Evolutionary conservation across 2,888 invertebrate species (phyloP), one percentile per base, ranked within the genome.

Genomic region (Lamproptera curius): DNA sequence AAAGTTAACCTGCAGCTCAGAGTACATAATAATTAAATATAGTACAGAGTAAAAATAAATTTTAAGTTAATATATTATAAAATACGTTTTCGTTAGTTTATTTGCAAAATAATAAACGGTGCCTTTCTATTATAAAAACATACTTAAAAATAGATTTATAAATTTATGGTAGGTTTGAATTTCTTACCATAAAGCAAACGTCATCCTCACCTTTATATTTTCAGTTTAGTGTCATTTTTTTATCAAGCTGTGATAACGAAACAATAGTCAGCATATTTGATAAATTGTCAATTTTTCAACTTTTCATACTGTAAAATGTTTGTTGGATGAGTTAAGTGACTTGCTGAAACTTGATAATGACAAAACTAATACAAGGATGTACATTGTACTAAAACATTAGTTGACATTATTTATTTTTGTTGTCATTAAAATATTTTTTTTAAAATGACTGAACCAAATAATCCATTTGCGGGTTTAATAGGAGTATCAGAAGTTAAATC

Each of bases 381-480:
- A 49, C 59, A 51, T 42, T 47, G 6, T 50, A 39, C 46, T 51
- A 20, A 37, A 43, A 44, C 45, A 50, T 31, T 20, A 26, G 46
- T 16, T 48, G 38, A 13, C 26, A 43, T 54, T 53, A 61, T 48
- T 51, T 61, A 51, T 50, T 54, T 41, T 54, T 51, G 45, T 59
- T 51, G 53, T 51, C 48, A 37, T 52, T 26, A 35, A 37, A 20
- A 33, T 23, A 41, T 51, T 49, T 38, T 46, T n/a, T 55, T 46
- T 52, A 57, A 48, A 35, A 87, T 86, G 87, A 83, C 87, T 42
- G 83, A 83, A 51, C 67, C 73, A 57, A 80, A 74, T 67, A 86
- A 86, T 71, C 85, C 86, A 16, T 86, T 87, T 62, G 70, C 76
- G 66, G 86, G 76, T 11, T 66, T 86, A 58, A 54, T 86, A 54